These are phyloP conservation scores for Acleris emargana DNA, from an alignment of 2,888 invertebrate species.

Conservation along the genomic window DNA sequence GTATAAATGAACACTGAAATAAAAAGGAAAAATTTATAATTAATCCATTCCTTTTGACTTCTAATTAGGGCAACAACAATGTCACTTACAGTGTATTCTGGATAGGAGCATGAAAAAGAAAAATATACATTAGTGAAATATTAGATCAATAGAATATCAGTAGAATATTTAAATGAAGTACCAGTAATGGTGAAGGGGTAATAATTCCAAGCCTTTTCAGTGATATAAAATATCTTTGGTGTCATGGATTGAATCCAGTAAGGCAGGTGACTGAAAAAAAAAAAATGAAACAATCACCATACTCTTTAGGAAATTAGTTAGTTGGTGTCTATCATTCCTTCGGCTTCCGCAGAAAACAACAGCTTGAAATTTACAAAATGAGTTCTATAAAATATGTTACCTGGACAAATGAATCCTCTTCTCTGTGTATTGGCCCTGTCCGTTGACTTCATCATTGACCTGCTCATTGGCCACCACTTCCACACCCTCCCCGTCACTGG, in stretches of 20 bases:
- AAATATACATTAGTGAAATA: constrained; percentile 40
- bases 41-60: neutral
- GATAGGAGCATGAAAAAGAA: constrained; percentile 59
- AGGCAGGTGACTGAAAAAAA: constrained; percentile 90
- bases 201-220: constrained; percentile 97
- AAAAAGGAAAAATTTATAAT: constrained; percentile 40
- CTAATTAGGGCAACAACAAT: constrained; percentile 11
- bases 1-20: constrained; percentile 95
- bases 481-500: constrained; percentile 94
- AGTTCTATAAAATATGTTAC: constrained; percentile 65
- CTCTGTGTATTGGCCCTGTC: constrained; percentile 94
- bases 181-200: constrained; percentile 95
- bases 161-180: constrained; percentile 54
- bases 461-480: constrained; percentile 94
- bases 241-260: constrained; percentile 94
- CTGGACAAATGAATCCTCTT: constrained; percentile 95
- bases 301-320: no score
- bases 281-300: constrained; percentile 4
- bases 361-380: no score
- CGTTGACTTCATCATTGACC: constrained; percentile 90
- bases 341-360: no score
- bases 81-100: constrained; percentile 90
- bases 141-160: constrained; percentile 27
- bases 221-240: constrained; percentile 95
- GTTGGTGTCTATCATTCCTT: no score